These are phyloP conservation scores for Typhlomys cinereus DNA, from an alignment of 2,113 vertebrate genomes.

Conservation along the genomic window DNA sequence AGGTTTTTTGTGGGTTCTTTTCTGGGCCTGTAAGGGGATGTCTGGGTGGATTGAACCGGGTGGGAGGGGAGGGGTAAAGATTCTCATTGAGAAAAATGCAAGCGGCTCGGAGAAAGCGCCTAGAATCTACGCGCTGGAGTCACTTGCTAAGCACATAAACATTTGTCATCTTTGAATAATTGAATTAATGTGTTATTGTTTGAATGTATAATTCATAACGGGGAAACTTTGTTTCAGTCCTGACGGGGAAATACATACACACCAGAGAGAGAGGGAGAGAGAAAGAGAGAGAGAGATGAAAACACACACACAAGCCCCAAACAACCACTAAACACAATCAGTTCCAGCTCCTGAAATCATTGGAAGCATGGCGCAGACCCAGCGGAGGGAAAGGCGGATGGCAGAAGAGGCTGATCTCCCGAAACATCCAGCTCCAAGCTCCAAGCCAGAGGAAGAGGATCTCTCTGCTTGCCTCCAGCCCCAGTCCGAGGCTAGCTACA, in stretches of 20 bases:
- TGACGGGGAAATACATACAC: constrained; percentile 78
- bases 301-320: constrained; percentile 52
- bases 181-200: constrained; percentile 91
- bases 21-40: constrained; percentile 50
- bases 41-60: constrained; percentile 69
- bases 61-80: constrained; percentile 73
- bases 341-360: not conserved
- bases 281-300: constrained; percentile 41
- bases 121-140: constrained; percentile 78
- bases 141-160: constrained; percentile 86
- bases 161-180: constrained; percentile 91
- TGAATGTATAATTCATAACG: constrained; percentile 89
- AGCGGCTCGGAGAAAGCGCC: constrained; percentile 75
- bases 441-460: not conserved
- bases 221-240: constrained; percentile 87
- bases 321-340: not conserved
- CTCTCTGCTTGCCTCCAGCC: not conserved
- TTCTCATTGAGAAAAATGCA: constrained; percentile 83
- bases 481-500: not conserved
- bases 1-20: constrained; percentile 69
- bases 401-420: not conserved
- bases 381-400: not conserved
- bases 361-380: not conserved
- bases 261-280: not conserved
- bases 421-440: not conserved